Evolutionary conservation across 2,797 vertebrate species (phyloP), one percentile per base, ranked within the genome.

Genomic region (Heterohyrax brucei): DNA sequence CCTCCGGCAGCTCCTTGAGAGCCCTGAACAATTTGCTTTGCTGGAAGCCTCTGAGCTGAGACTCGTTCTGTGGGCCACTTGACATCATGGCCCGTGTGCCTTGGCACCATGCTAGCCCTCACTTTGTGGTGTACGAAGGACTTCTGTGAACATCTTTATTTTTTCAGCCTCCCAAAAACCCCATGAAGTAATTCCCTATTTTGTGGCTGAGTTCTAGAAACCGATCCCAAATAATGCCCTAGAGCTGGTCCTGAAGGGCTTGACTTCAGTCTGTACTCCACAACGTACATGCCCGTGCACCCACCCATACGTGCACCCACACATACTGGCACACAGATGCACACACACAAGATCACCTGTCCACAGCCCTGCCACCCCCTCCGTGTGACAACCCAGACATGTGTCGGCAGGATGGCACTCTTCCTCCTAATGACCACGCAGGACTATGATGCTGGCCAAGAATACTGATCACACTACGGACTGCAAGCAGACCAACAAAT

Each of bases 41-140:
- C 7, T 75, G 4, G 59, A 22, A 22, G 18, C 80, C 76, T 78
- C 78, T 93, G 83, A 61, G 53, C 64, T 66, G 53, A 75, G 61
- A 78, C 85, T 79, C 72, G 44, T 80, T 83, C 33, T 76, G 64
- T 84, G 2, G 5, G 80, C 44, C 46, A n/a, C 48, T 79, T 87
- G 72, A 50, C 10, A 21, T 8, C 56, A 79, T 93, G 89, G 50
- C 21, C 66, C 33, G 8, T 75, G n/a, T 5, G 5, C 39, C 91
- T 95, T 83, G 89, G 33, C n/a, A 78, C 75, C 68, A 48, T 90
- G 22, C n/a, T 84, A 53, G 66, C 68, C 64, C 46, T 95, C 95
- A 95, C 92, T 93, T 97, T 70, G 87, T 80, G 70, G 53, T 66
- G 89, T 96, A 88, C 26, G 24, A 89, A 87, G 22, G 82, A 46